Base-by-base conservation (phyloP, 2,888 invertebrate species). In the Litoditis marina region DNA sequence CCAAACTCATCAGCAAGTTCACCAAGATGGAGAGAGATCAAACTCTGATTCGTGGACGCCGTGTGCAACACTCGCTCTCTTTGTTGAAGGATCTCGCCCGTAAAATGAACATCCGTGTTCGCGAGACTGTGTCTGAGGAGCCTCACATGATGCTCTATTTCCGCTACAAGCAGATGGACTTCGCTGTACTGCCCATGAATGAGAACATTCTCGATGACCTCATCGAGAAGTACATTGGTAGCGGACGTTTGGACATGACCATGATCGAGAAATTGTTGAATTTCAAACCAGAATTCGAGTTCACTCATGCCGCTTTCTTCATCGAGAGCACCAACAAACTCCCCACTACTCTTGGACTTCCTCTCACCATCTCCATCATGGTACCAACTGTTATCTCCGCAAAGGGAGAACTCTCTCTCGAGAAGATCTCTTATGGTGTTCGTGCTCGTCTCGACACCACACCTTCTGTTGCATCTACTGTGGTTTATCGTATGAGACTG, bases 121-220 rank as follows among this genome's bases (percentile, higher is more conserved):
- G 71, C 31, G 61, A 60, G 49, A 42, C 61, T 51, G 16, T 39
- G 49, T 31, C 46, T 22, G 34, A 64, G 52, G 65, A 67, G 28
- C 62, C 65, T 39, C 66, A 61, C 34, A 73, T 71, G 52, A 67
- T 72, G 63, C 19, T 68, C 55, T 69, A 67, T 63, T 39, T 73
- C 52, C 69, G 76, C 68, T 57, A 68, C 73, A 71, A 68, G 60
- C 71, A 78, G 58, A 70, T 79, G 66, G 80, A 82, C 65, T 69
- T 63, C 63, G 74, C 71, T 50, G 63, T 80, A 31, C 64, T 80
- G 58, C 78, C 80, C 52, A 50, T 81, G 47, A 72, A 69, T 42
- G 65, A 66, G 25, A 61, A 77, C 52, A 44, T 52, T 44, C 31
- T 78, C 32, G 71, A 68, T 19, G 46, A 65, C 2, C 19, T 65